Evolutionary conservation across 2,797 vertebrate genomes (phyloP), one percentile per base, ranked within the genome.

Genomic region (Myripristis jacobus): DNA sequence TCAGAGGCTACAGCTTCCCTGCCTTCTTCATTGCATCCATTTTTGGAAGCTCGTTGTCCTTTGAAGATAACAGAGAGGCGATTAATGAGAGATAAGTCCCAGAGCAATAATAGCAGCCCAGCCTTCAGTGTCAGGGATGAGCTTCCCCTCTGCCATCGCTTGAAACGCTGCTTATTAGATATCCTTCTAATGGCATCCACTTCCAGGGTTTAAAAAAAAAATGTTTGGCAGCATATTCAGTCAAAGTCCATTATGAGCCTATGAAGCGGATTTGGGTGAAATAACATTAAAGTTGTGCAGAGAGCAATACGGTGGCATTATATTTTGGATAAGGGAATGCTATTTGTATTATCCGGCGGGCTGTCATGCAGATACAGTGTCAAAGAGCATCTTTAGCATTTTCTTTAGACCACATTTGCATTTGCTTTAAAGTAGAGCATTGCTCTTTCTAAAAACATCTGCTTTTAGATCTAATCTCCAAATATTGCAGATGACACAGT

Each of bases 51-150:
- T 46, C n/a, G 46, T 47, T 78, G 68, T 76, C 36, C 74, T 84
- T 75, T 75, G 60, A 82, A 86, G 84, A 89, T 86, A 82, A 88
- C 64, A 77, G 61, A 60, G 29, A 64, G 55, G 21, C 31, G 75
- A 83, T 83, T 85, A 88, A 88, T 88, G 76, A 84, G 82, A 71
- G 73, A 85, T 77, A 77, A 62, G 24, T 73, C 79, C 58, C 71
- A 1, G 16, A 80, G 82, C 46, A 77, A 77, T 83, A 86, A 80
- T 57, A 66, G 53, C 58, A 57, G 51, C 59, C 16, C 63, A 71
- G 73, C 70, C 41, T 36, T 67, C 46, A 31, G 58, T 57, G 57
- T 77, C 77, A 50, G 68, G n/a, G 53, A 21, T 64, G 41, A 70
- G 56, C 66, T 77, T 58, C 50, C 41, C 6, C 25, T 75, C 67